Conservation (phyloP, 2,888 invertebrate species). For the Allolobophora icterica region DNA sequence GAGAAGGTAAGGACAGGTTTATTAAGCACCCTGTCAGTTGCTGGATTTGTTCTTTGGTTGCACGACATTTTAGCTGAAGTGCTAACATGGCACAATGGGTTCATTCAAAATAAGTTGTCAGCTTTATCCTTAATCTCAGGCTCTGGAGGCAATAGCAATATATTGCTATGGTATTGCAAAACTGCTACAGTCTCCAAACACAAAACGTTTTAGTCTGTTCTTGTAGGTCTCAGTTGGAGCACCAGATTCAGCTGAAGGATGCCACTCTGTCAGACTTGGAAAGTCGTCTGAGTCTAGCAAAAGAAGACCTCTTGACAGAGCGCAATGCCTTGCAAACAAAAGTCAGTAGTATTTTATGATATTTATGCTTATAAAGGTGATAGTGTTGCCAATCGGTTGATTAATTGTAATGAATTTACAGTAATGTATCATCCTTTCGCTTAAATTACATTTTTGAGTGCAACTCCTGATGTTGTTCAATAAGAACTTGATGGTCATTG, state of each 20-base stretch:
- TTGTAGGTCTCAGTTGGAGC: constrained; percentile 23
- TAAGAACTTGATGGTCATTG: not conserved
- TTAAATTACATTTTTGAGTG: not conserved
- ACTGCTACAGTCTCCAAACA: no score
- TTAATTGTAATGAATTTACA: not conserved
- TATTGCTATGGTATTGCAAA: no score
- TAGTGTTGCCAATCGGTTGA: not conserved
- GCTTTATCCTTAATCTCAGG: not conserved
- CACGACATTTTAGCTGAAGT: not conserved
- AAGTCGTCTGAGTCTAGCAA: not conserved
- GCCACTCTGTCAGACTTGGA: not conserved
- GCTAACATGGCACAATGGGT: not conserved
- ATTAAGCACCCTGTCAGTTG: not conserved
- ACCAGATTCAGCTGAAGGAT: constrained; percentile 2
- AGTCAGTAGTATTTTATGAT: not conserved
- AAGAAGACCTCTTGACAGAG: not conserved
- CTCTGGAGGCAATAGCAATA: not conserved
- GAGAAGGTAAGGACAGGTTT: not conserved
- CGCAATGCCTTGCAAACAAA: not conserved
- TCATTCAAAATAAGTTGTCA: not conserved
- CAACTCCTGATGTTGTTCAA: not conserved
- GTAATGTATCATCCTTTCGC: not conserved
- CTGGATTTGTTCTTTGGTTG: not conserved
- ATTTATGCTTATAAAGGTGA: not conserved
- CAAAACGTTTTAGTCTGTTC: not conserved